A percentile compares a stretch with the other conserved stretches of the same genome.
These are phyloP conservation scores for Pionites leucogaster DNA, from an alignment of 2,113 vertebrate species.

Conservation along the genomic window DNA sequence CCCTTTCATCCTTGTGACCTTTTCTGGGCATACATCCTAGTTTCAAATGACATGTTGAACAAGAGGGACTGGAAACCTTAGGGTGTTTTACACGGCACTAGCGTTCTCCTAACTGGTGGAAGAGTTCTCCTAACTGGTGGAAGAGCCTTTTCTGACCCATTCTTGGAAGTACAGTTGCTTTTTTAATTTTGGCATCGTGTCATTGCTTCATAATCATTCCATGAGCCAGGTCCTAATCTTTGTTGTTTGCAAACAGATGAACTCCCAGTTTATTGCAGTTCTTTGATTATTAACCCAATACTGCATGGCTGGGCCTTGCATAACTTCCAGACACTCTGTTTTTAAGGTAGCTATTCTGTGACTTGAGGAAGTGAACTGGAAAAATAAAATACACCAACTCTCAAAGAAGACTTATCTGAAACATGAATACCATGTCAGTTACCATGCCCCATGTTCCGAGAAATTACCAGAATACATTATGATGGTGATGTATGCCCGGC, in stretches of 20 bases:
- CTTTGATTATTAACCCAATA: not conserved
- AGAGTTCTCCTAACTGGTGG: not conserved
- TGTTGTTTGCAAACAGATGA: not conserved
- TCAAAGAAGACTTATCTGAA: not conserved
- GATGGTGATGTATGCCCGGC: not conserved
- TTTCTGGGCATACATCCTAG: not conserved
- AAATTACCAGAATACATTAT: not conserved
- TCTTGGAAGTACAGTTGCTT: not conserved
- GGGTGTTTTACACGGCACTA: not conserved
- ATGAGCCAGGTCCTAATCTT: not conserved
- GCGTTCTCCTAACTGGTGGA: not conserved
- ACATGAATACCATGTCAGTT: not conserved
- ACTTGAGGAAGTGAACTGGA: not conserved
- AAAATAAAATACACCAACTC: not conserved
- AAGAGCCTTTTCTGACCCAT: not conserved
- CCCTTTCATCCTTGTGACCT: not conserved
- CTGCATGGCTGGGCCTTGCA: not conserved
- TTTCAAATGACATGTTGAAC: not conserved
- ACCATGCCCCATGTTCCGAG: not conserved
- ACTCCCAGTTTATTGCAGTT: not conserved
- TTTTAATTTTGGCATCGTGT: not conserved
- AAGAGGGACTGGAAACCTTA: not conserved
- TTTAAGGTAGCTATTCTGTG: not conserved
- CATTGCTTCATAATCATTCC: not conserved
- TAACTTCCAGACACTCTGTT: not conserved